A percentile compares a stretch with the other conserved stretches of the same genome.
Evolutionary conservation across 2,797 vertebrate species (phyloP).

Genomic region (Sylvilagus floridanus): DNA sequence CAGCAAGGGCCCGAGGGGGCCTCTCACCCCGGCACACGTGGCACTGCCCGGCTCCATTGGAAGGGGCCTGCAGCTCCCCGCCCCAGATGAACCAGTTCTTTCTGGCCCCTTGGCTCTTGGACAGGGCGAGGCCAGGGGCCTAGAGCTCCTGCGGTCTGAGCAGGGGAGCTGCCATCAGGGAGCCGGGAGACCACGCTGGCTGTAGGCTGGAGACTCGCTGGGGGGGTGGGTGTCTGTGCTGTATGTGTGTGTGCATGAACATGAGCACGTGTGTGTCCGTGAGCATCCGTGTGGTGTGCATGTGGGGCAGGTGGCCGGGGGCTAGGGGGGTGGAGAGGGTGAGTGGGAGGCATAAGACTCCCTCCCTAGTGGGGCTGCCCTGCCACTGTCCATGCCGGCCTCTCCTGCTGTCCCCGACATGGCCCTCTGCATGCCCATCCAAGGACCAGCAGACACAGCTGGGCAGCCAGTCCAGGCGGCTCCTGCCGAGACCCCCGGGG

Average conservation of each 20-base stretch:
- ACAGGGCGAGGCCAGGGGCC: background rate
- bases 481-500: constrained; percentile 67
- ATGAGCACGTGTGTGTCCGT: accelerated
- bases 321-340: background rate
- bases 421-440: constrained; percentile 79
- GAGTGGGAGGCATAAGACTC: background rate
- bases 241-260: background rate
- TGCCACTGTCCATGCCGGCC: constrained; percentile 53
- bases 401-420: background rate
- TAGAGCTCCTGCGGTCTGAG: background rate
- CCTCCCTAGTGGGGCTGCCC: constrained; percentile 71
- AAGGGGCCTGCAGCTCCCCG: background rate
- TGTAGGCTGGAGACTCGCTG: background rate
- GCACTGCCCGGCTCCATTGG: background rate
- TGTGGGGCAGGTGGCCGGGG: background rate
- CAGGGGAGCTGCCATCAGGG: background rate
- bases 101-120: background rate
- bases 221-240: background rate
- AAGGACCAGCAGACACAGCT: constrained; percentile 80
- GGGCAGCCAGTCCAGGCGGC: constrained; percentile 46
- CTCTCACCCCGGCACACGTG: background rate
- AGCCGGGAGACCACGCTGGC: background rate
- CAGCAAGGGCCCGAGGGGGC: no score
- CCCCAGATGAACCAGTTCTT: background rate
- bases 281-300: accelerated